Percentiles rank a stretch among this genome's conserved stretches.
phyloP scores from a whole-genome alignment of 2,888 invertebrate genomes.

The Acrobasis suavella region DNA sequence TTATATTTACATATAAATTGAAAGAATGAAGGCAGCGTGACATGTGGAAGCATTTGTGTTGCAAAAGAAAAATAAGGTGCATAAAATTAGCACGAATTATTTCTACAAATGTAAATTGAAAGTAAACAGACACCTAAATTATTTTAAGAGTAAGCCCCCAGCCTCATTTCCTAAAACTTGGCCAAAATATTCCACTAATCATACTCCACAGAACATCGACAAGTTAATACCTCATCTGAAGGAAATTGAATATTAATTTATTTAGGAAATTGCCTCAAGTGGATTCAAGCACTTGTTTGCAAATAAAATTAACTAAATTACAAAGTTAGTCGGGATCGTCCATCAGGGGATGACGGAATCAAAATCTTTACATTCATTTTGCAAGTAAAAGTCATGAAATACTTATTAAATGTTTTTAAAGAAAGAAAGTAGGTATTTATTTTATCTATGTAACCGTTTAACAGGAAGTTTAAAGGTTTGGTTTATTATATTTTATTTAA shows the following conservation, averaged over 20 bases:
- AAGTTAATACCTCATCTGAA: constrained; percentile 41
- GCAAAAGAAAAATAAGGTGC: too few species aligned
- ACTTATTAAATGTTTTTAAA: background rate
- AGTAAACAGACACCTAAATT: background rate
- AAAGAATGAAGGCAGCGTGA: too few species aligned
- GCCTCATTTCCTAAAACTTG: constrained; percentile 21
- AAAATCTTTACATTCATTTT: background rate
- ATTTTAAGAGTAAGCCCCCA: background rate
- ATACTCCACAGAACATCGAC: constrained; percentile 41
- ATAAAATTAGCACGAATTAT: background rate
- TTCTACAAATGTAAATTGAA: background rate
- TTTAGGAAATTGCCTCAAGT: constrained; percentile 44
- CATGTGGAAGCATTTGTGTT: too few species aligned
- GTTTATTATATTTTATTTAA: background rate
- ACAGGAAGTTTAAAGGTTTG: background rate
- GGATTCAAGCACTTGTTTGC: constrained; percentile 30
- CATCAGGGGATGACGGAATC: constrained; percentile 15
- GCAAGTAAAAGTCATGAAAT: background rate
- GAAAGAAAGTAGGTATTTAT: too few species aligned
- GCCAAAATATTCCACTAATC: constrained; percentile 35
- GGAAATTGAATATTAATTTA: constrained; percentile 53
- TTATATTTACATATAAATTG: too few species aligned
- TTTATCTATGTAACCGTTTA: too few species aligned
- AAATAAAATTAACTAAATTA: constrained; percentile 18
- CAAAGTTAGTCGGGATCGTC: constrained; percentile 9